phyloP scores from a whole-genome alignment of 1,140 invertebrate species.

The Drosophila oshimai region DNA sequence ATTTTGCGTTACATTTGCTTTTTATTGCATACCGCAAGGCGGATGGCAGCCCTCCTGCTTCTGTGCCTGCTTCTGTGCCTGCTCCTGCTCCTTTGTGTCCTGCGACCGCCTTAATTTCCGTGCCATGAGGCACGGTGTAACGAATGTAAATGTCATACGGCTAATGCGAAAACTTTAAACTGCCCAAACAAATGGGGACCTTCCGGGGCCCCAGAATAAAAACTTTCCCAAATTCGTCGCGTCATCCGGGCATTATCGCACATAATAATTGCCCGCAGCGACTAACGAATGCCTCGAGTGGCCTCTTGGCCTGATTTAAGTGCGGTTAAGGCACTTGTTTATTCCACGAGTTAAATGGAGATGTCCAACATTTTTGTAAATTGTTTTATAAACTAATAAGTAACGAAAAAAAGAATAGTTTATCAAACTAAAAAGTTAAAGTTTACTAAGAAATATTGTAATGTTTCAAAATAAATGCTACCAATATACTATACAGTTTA shows the following conservation, averaged over 20 bases:
- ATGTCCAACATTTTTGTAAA: too few relatives aligned
- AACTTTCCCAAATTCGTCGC: conserved; percentile 24
- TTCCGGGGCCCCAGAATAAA: neutral
- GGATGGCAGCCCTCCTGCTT: conserved; percentile 24
- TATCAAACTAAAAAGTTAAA: too few relatives aligned
- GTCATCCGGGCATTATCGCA: conserved; percentile 60
- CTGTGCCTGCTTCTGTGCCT: conserved; percentile 32
- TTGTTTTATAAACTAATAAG: too few relatives aligned
- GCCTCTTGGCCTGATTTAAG: neutral
- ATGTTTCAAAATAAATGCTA: too few relatives aligned
- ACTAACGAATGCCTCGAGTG: conserved; percentile 13
- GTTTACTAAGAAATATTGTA: too few relatives aligned
- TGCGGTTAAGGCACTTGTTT: neutral
- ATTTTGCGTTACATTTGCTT: conserved; percentile 81
- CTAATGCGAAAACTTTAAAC: conserved; percentile 78
- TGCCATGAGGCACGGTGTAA: conserved; percentile 67
- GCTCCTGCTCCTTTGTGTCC: conserved; percentile 28
- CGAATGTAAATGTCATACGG: conserved; percentile 69
- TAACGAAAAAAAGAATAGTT: too few relatives aligned
- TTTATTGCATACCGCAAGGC: conserved; percentile 80
- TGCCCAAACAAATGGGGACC: conserved; percentile 55
- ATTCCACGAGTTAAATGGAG: neutral
- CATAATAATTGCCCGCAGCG: conserved; percentile 57
- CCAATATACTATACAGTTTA: too few relatives aligned
- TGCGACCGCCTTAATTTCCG: conserved; percentile 64